Evolutionary conservation across 37 sponge, comb jelly and placozoan species (phyloP).

Genomic region (Tethya wilhelma): DNA sequence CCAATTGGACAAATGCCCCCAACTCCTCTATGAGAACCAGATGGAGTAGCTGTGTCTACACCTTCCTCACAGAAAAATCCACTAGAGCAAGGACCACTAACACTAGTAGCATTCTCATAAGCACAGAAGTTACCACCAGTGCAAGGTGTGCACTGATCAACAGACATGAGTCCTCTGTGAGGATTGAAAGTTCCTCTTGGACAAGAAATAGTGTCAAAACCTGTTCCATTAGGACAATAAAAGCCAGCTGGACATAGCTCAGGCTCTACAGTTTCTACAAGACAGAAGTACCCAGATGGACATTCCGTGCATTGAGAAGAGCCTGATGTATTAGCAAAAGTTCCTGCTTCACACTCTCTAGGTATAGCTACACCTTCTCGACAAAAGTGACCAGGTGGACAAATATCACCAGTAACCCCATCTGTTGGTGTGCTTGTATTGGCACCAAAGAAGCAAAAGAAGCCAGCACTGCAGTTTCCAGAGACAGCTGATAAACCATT

Average conservation of each 20-base stretch:
- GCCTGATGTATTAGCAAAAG: background rate
- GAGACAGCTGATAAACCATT: background rate
- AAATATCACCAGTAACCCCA: background rate
- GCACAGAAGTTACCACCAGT: background rate
- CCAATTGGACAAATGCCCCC: background rate
- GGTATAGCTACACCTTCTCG: background rate
- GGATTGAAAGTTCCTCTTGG: background rate
- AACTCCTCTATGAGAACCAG: background rate
- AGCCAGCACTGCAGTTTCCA: background rate
- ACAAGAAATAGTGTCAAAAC: background rate
- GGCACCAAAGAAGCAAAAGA: background rate
- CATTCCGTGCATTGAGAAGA: background rate
- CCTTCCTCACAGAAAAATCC: background rate
- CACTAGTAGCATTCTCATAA: background rate
- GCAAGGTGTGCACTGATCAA: background rate
- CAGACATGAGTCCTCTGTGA: background rate
- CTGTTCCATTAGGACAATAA: slow-evolving; percentile 1
- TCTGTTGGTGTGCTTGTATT: background rate
- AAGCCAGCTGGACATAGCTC: background rate
- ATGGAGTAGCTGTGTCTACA: background rate
- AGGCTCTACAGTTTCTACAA: background rate
- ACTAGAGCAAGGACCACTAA: background rate
- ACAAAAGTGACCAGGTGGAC: background rate
- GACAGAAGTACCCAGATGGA: slow-evolving; percentile 3
- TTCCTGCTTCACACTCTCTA: background rate